A percentile compares a stretch with the other conserved stretches of the same genome.
These are phyloP conservation scores for Cynodonichthys magdalenae DNA, from an alignment of 2,797 vertebrate genomes.

Conservation along the genomic window DNA sequence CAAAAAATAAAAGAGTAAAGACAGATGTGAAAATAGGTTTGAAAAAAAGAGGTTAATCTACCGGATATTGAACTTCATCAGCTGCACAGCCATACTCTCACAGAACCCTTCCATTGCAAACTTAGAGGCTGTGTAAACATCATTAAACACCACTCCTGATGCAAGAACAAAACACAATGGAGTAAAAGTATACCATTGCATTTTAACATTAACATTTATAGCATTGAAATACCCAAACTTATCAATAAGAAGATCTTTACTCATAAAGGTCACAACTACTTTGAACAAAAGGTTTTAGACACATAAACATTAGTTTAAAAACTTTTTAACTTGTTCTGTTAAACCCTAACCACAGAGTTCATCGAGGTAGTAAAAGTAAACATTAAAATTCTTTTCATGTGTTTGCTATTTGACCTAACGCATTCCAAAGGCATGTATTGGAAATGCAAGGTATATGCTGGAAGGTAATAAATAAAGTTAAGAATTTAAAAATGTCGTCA, in stretches of 20 bases:
- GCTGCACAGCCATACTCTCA: conserved; percentile 92
- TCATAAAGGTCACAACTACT: not conserved
- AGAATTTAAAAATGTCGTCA: not conserved
- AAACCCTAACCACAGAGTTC: conserved; percentile 11
- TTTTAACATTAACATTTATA: not conserved
- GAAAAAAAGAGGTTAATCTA: conserved; percentile 67
- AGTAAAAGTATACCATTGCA: conserved; percentile 6
- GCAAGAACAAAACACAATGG: conserved; percentile 16
- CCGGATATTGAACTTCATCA: conserved; percentile 92
- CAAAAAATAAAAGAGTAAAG: conserved; percentile 8
- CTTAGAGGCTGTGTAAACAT: conserved; percentile 93
- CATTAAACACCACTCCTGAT: conserved; percentile 91
- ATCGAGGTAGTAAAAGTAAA: conserved; percentile 30
- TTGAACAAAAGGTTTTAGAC: not conserved
- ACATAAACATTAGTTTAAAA: no score
- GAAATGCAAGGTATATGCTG: not conserved
- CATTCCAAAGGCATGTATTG: not conserved
- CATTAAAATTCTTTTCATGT: conserved; percentile 5
- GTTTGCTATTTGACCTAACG: conserved; percentile 14
- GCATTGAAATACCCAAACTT: not conserved
- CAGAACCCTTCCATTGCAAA: conserved; percentile 96
- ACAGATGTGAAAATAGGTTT: conserved; percentile 21
- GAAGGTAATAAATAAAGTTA: not conserved
- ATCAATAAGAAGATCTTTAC: conserved; percentile 1
- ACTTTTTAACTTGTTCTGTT: not conserved